Percentiles rank a stretch among this genome's conserved stretches.
phyloP scores from a whole-genome alignment of 2,113 vertebrate species.

The Bubalus kerabau region DNA sequence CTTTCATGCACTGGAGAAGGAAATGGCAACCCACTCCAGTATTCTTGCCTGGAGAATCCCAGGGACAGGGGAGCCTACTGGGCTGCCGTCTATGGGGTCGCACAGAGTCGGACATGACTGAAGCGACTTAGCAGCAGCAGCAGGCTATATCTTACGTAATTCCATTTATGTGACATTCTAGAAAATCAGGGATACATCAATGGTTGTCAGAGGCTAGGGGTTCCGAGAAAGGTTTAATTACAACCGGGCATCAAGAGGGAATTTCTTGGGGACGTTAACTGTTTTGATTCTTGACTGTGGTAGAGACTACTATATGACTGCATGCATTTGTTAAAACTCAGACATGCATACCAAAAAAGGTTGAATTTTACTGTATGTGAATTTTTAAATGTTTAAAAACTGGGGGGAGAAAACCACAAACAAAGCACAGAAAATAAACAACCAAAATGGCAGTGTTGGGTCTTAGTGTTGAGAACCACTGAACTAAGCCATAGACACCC shows the following conservation, averaged over 20 bases:
- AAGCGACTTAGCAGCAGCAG: too few relatives aligned
- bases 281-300: not conserved
- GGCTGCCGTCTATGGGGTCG: accelerated
- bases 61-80: too few relatives aligned
- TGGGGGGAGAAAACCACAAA: not conserved
- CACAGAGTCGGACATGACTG: too few relatives aligned
- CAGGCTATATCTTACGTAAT: not conserved
- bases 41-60: too few relatives aligned
- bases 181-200: not conserved
- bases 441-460: not conserved
- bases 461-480: not conserved
- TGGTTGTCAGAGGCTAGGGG: not conserved
- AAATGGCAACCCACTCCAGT: too few relatives aligned
- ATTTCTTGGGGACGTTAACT: not conserved
- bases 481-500: not conserved
- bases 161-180: not conserved
- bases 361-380: not conserved
- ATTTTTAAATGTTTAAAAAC: not conserved
- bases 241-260: not conserved
- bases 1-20: too few relatives aligned
- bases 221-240: not conserved
- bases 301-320: not conserved
- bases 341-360: not conserved
- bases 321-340: not conserved
- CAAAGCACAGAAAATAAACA: conserved; percentile 13